Evolutionary conservation across 2,113 vertebrate species (phyloP), one percentile per base, ranked within the genome.

Genomic region (Hyla sarda): DNA sequence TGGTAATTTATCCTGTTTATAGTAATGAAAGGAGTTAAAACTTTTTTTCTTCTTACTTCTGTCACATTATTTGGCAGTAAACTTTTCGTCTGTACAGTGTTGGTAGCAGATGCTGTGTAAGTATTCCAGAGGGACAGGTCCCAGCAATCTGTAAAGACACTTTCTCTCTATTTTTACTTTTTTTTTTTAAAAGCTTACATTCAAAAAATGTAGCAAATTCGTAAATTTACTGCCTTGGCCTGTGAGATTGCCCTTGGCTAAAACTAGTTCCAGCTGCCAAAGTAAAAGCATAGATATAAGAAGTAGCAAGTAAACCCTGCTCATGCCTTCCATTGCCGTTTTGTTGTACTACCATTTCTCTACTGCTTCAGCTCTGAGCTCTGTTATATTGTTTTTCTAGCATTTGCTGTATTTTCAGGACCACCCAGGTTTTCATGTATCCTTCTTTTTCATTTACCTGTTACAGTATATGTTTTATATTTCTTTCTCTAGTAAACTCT

Each of bases 101-200:
- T 5, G 19, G 23, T n/a, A 48, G 23, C n/a, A 74, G 41, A 74
- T 74, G 72, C 72, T 47, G 23, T n/a, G 23, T 48, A 47, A 48
- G 37, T 74, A 25, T 47, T 74, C 41, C 72, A 28, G 48, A 28
- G 45, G 45, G 72, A 74, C 72, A 47, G 23, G 23, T 74, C n/a
- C 45, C 45, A 5, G 23, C 45, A 47, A n/a, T 37, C 9, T 32
- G 76, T 37, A 6, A 19, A 25, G 30, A 32, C 4, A 79, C 41
- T 79, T 50, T 14, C 17, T 30, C 25, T 76, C 74, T 76, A 48
- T 50, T 79, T 79, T 79, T 58, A 58, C 52, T 58, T 23, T 56
- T 6, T 21, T 34, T 56, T 30, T 62, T 28, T 54, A 16, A 77
- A 56, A 32, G 21, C 30, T 37, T 37, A 41, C 47, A 79, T 58